Percentiles rank a stretch among this genome's conserved stretches.
phyloP scores from a whole-genome alignment of 2,113 vertebrate species.

The Rhombomys opimus region DNA sequence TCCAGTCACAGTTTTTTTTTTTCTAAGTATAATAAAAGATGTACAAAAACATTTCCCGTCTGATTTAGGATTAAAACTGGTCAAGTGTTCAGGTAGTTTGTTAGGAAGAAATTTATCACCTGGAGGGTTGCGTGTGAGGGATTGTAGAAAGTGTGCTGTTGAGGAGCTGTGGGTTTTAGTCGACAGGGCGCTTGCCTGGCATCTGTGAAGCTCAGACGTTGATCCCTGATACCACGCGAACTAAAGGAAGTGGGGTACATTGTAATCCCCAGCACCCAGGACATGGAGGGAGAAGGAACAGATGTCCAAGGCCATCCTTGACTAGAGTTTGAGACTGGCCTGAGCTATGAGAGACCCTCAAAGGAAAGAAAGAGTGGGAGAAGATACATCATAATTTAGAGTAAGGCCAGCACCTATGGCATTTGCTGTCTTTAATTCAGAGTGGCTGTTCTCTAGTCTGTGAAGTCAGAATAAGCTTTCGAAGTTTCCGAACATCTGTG shows the following conservation, averaged over 20 bases:
- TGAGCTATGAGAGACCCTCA: neutral
- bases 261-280: neutral
- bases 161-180: neutral
- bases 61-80: neutral
- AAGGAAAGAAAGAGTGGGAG: neutral
- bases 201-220: neutral
- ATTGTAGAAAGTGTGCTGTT: neutral
- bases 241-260: neutral
- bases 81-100: neutral
- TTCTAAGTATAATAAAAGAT: slow-evolving; percentile 81
- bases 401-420: neutral
- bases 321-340: neutral
- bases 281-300: neutral
- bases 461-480: neutral
- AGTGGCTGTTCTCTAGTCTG: neutral
- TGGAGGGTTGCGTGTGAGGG: neutral
- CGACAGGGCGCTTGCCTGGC: neutral
- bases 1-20: slow-evolving; percentile 53
- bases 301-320: neutral
- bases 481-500: neutral
- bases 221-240: too few relatives aligned
- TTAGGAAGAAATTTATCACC: slow-evolving; percentile 8
- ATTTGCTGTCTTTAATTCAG: neutral
- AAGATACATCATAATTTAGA: neutral
- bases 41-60: neutral